Percentiles rank a stretch among this genome's conserved stretches.
These are phyloP conservation scores for Nasonia longicornis DNA, from an alignment of 1,140 invertebrate species.

Conservation along the genomic window DNA sequence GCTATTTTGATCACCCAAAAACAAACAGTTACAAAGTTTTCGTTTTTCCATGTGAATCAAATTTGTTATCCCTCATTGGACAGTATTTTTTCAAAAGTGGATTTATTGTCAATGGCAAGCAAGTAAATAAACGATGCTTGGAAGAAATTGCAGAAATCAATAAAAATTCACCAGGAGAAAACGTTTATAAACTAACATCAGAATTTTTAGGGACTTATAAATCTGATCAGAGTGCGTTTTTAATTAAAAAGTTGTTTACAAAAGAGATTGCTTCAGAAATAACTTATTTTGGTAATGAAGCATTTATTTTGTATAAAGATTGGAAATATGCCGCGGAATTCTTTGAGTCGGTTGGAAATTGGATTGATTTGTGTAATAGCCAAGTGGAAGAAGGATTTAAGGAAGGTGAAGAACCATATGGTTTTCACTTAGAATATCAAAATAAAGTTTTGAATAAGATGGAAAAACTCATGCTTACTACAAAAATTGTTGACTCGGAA, in stretches of 20 bases:
- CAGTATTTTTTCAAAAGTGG: constrained; percentile 5
- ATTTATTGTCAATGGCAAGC: constrained; percentile 7
- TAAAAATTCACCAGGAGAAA: neutral
- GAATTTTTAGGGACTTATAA: neutral
- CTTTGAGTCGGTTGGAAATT: neutral
- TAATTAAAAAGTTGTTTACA: constrained; percentile 1
- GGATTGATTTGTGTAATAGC: neutral
- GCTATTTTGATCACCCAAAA: constrained; percentile 19
- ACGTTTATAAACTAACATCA: neutral
- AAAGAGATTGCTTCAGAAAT: neutral
- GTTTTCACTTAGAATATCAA: constrained; percentile 11
- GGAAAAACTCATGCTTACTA: neutral
- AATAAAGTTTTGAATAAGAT: constrained; percentile 9
- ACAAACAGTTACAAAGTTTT: constrained; percentile 12
- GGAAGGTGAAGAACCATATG: constrained; percentile 17
- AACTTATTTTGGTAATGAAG: neutral
- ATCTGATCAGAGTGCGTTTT: neutral
- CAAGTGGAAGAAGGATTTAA: neutral
- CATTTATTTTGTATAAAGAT: neutral
- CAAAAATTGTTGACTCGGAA: neutral
- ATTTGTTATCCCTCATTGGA: neutral
- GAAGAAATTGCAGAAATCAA: constrained; percentile 9
- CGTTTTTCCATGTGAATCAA: constrained; percentile 1
- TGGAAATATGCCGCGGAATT: constrained; percentile 11
- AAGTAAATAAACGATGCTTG: neutral